Base-by-base conservation (phyloP, 2,113 vertebrate species). In the Varanus komodoensis region DNA sequence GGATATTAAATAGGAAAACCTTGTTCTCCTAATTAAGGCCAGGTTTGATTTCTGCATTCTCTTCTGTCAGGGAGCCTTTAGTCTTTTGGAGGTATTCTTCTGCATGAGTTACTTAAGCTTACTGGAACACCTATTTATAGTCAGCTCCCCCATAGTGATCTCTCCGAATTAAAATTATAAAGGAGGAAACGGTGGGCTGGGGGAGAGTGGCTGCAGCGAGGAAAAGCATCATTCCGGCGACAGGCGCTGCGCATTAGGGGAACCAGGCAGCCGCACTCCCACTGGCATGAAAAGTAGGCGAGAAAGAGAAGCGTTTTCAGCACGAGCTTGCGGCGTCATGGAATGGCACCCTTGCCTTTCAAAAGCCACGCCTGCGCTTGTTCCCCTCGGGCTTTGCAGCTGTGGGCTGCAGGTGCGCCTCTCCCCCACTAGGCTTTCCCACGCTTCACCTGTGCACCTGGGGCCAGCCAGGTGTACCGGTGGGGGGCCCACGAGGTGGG, bases 141-240 rank as follows among this genome's bases (percentile, higher is more conserved):
- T 83, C 85, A 83, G 89, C 92, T 93, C 94, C 95, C 48, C 64
- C 87, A 81, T 80, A 88, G 38, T 27, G 91, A 67, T 86, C 93
- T 92, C 91, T 88, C 44, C 57, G 82, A 89, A 91, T 88, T 84
- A 91, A 95, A 94, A 90, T 85, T 15, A 2, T 52, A 54, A 0
- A 38, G 15, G 52, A 1, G 15, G 44, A 25, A 79, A 25, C 4
- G 69, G 38, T 17, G 9, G 27, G 71, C 19, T 14, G 23, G n/a
- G 25, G 25, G 0, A 61, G 52, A 89, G 32, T 29, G 25, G 29
- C 91, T 93, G 92, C 89, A 94, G 92, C 95, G 89, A 88, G 93
- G 93, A 94, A 44, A 93, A 91, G 93, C 95, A 93, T 94, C 90
- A 80, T 93, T 92, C 92, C 92, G 94, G 94, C 93, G 94, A 95